These are phyloP conservation scores for Perodicticus potto DNA, from an alignment of 2,797 vertebrate genomes.

Conservation along the genomic window DNA sequence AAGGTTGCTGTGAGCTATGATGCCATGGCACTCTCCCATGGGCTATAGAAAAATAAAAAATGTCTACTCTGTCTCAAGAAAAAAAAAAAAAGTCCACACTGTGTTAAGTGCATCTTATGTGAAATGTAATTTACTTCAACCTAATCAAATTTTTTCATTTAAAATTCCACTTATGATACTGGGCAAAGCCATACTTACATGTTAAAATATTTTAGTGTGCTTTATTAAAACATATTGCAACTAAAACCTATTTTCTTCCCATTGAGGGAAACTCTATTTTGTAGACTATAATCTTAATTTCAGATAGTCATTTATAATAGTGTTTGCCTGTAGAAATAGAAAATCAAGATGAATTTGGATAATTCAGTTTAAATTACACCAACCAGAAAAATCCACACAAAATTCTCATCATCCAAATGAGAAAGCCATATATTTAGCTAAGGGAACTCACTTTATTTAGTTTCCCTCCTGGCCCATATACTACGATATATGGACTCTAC, in stretches of 20 bases:
- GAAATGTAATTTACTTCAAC: conserved; percentile 69
- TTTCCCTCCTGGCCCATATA: background rate
- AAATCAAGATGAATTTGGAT: background rate
- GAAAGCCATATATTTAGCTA: background rate
- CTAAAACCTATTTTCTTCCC: background rate
- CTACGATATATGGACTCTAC: background rate
- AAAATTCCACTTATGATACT: conserved; percentile 39
- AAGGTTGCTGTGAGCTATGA: too few relatives aligned
- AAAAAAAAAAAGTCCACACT: conserved; percentile 1
- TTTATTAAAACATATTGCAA: conserved; percentile 39
- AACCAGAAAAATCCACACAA: background rate
- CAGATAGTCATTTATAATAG: conserved; percentile 18
- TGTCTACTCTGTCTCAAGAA: too few relatives aligned
- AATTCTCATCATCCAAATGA: background rate
- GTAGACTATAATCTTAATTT: conserved; percentile 5
- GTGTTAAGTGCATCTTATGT: conserved; percentile 13
- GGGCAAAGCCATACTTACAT: background rate
- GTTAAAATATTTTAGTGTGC: background rate
- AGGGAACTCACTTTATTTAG: background rate
- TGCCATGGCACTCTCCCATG: too few relatives aligned
- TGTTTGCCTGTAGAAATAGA: conserved; percentile 2
- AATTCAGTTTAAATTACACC: background rate
- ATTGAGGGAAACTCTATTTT: background rate
- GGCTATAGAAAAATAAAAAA: too few relatives aligned
- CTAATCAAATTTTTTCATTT: conserved; percentile 61